Base-by-base conservation (phyloP, 2,888 invertebrate genomes). In the Ochlodes sylvanus region DNA sequence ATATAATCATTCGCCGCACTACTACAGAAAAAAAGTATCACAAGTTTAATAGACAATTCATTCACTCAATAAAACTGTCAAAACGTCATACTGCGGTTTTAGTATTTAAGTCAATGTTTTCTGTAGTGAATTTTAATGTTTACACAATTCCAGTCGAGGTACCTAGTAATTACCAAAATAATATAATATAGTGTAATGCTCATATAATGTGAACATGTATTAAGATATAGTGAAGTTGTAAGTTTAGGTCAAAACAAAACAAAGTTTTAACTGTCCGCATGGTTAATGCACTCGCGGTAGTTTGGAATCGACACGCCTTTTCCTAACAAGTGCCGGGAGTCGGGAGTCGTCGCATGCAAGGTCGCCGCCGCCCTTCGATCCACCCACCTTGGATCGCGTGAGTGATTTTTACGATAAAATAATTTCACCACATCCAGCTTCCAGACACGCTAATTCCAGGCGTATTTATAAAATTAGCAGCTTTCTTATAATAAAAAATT, bases 291-390 rank as follows among this genome's bases (percentile, higher is more conserved):
- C 71, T 81, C 78, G 77, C 82, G 83, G 82, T 88, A 88, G 88
- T 90, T 86, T 81, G 83, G 82, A 86, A 85, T 87, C 85, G 93
- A 92, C 93, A 92, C 93, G 93, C 93, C 93, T 93, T 92, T 93
- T 90, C 90, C 90, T 93, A 92, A 92, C 90, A 92, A 92, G 89
- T 90, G 90, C 76, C 78, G 79, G 76, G 77, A 78, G 77, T 87
- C 92, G 90, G 89, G 92, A 92, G 90, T 92, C 88, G 92, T 90
- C 88, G 84, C 86, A 88, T 88, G 85, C 92, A 91, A 92, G 90
- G 90, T 82, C 89, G 88, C 91, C 79, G 92, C 92, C 92, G 92
- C 92, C 92, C 92, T 92, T 92, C 89, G 92, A 92, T 92, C 93
- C 92, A 93, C 93, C 92, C 93, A 93, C 93, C 89, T 90, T 85